A percentile compares a stretch with the other conserved stretches of the same genome.
These are phyloP conservation scores for Parus major DNA, from an alignment of 2,113 vertebrate genomes.

Conservation along the genomic window DNA sequence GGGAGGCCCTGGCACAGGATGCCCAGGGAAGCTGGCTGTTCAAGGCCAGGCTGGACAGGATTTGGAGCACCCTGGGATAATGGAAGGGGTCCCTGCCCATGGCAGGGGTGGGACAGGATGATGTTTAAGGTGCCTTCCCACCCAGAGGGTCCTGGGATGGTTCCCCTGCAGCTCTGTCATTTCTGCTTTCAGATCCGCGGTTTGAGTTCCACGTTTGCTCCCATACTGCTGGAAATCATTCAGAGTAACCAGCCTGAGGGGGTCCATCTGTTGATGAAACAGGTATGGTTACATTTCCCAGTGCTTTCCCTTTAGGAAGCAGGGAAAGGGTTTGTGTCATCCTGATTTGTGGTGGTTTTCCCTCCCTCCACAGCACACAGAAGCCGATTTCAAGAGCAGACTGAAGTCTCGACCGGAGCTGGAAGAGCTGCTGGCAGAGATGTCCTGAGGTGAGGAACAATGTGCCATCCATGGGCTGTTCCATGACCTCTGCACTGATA, in stretches of 20 bases:
- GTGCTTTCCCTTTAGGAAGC: neutral
- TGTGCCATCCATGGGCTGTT: neutral
- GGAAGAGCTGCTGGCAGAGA: constrained; percentile 83
- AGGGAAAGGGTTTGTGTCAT: neutral
- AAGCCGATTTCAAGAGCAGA: constrained; percentile 81
- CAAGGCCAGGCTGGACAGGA: accelerated
- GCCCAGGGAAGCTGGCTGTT: accelerated
- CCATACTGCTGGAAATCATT: constrained; percentile 85
- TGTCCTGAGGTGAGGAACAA: constrained; percentile 60
- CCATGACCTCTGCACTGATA: accelerated
- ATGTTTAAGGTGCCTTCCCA: neutral
- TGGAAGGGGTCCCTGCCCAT: neutral
- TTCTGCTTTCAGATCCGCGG: constrained; percentile 77
- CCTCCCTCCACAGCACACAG: constrained; percentile 78
- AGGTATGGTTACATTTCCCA: constrained; percentile 69
- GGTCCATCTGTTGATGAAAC: constrained; percentile 80
- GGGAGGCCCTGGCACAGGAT: neutral
- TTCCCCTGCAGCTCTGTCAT: neutral
- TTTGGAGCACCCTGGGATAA: neutral
- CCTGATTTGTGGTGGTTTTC: neutral
- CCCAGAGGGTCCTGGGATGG: neutral
- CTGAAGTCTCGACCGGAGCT: constrained; percentile 88
- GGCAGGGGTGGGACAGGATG: neutral
- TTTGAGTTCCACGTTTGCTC: constrained; percentile 77
- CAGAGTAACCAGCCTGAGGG: constrained; percentile 90